These are phyloP conservation scores for Paratilapia polleni DNA, from an alignment of 2,113 vertebrate species.

Conservation along the genomic window DNA sequence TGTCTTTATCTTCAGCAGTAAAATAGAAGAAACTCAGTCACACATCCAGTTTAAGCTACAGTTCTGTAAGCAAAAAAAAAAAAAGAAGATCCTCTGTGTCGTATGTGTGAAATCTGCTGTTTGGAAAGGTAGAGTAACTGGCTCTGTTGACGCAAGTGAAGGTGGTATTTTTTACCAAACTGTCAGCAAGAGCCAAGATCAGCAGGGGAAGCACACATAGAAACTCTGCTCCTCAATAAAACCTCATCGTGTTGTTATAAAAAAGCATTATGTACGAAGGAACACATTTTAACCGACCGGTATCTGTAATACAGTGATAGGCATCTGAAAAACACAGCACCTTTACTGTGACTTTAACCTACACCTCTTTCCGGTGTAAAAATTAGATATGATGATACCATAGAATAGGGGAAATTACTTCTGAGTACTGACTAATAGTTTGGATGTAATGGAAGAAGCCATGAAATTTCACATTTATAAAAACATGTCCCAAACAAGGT, in stretches of 20 bases:
- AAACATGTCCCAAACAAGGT: background rate
- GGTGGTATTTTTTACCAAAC: constrained; percentile 12
- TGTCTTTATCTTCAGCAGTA: constrained; percentile 12
- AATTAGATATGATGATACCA: background rate
- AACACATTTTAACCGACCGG: background rate
- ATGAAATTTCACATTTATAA: background rate
- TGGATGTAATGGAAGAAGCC: background rate
- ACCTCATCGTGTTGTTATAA: background rate
- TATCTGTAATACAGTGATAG: background rate
- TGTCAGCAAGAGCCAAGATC: background rate
- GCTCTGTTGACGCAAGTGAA: background rate
- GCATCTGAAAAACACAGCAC: background rate
- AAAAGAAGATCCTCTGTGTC: background rate
- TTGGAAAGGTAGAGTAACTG: background rate
- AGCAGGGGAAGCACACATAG: background rate
- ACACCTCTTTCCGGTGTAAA: background rate
- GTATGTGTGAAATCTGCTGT: constrained; percentile 6
- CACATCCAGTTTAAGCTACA: background rate
- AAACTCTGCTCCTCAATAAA: background rate
- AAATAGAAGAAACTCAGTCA: constrained; percentile 10
- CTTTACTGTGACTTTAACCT: background rate
- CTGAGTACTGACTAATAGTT: background rate
- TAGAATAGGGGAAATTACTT: constrained; percentile 1
- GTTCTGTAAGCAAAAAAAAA: background rate
- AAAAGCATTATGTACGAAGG: background rate